A percentile compares a stretch with the other conserved stretches of the same genome.
Conservation (phyloP, 2,888 invertebrate genomes). For the Acronicta alni region DNA sequence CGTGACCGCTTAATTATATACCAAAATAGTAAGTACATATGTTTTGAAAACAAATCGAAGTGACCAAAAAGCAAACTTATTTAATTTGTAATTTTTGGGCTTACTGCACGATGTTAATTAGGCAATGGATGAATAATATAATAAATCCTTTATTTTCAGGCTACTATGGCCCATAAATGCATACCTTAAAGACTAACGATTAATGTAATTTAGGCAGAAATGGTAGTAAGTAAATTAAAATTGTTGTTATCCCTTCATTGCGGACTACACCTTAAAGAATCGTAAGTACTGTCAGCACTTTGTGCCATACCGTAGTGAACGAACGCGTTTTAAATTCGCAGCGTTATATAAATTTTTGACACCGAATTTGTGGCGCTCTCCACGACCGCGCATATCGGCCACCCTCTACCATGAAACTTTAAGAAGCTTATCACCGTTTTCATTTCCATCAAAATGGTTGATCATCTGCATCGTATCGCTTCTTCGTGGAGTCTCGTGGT, state of each 20-base stretch:
- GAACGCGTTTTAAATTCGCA: constrained; percentile 67
- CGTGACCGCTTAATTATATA: no score
- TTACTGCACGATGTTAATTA: no score
- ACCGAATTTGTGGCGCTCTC: constrained; percentile 80
- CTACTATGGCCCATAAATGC: no score
- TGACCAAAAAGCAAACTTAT: no score
- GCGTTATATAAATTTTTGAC: constrained; percentile 82
- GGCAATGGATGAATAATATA: no score
- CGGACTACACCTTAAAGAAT: neutral
- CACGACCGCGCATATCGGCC: constrained; percentile 75
- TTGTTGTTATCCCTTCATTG: neutral
- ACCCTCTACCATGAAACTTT: constrained; percentile 70
- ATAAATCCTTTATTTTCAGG: no score
- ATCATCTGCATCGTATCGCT: constrained; percentile 19
- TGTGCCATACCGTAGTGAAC: constrained; percentile 34
- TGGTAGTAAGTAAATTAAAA: no score
- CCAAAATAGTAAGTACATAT: no score
- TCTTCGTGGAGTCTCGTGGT: constrained; percentile 66
- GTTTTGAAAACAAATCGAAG: no score
- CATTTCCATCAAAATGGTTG: constrained; percentile 27
- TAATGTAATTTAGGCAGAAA: no score
- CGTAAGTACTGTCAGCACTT: constrained; percentile 15
- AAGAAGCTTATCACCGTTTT: constrained; percentile 23
- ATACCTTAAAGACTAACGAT: no score
- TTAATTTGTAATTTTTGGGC: no score